Evolutionary conservation across 2,113 vertebrate species (phyloP).

Genomic region (Syrmaticus mikado): DNA sequence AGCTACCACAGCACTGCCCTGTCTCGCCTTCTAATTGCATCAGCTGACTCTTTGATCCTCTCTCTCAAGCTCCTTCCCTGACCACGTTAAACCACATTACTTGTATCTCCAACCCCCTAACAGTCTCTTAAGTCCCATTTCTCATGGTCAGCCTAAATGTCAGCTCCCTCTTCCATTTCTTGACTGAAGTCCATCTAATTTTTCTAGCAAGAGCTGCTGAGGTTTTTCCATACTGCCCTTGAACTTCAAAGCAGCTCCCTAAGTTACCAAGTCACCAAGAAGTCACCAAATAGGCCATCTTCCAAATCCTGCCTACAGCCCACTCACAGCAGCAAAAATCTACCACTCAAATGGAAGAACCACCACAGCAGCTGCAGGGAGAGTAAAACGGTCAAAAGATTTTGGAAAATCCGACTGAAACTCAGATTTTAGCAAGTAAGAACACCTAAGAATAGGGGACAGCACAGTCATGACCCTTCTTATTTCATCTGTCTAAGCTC

Average conservation of each 20-base stretch:
- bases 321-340: not conserved
- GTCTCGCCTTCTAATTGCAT: not conserved
- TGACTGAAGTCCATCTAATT: not conserved
- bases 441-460: not conserved
- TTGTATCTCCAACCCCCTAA: not conserved
- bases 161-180: not conserved
- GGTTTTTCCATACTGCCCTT: not conserved
- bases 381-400: not conserved
- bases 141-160: not conserved
- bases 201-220: not conserved
- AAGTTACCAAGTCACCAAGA: not conserved
- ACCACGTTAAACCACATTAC: not conserved
- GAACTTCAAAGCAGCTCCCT: not conserved
- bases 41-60: not conserved
- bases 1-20: not conserved
- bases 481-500: constrained; percentile 4
- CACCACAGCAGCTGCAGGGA: not conserved
- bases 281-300: not conserved
- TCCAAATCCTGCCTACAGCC: not conserved
- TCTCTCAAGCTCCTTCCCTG: not conserved
- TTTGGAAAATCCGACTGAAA: not conserved
- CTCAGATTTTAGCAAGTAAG: constrained; percentile 1
- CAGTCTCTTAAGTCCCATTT: not conserved
- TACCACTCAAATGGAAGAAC: not conserved
- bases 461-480: not conserved